A percentile compares a stretch with the other conserved stretches of the same genome.
Evolutionary conservation across 2,797 vertebrate genomes (phyloP).

Genomic region (Halcyon leucocephala): DNA sequence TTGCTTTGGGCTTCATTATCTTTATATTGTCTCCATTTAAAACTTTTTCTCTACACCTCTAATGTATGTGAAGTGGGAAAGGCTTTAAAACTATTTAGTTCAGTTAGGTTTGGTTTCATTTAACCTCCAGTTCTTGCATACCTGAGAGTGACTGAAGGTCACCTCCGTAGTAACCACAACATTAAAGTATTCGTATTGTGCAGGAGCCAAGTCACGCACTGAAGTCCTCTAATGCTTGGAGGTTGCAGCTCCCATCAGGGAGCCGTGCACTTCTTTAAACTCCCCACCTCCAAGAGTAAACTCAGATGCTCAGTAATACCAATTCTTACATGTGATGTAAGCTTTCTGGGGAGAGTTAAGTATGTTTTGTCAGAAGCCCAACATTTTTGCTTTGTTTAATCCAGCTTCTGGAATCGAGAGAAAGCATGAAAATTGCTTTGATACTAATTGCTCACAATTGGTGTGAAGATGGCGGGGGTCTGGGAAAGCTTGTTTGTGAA

Average conservation of each 20-base stretch:
- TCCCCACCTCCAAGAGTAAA: background rate
- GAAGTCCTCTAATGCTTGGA: background rate
- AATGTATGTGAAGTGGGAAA: background rate
- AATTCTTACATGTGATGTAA: background rate
- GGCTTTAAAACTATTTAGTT: background rate
- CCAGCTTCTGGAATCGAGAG: background rate
- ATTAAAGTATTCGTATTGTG: background rate
- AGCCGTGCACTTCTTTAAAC: background rate
- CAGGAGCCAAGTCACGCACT: slow-evolving; percentile 10
- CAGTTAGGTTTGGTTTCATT: background rate
- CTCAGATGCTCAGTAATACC: background rate
- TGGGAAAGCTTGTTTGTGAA: background rate
- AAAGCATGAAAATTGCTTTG: background rate
- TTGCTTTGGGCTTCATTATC: background rate
- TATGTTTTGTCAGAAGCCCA: background rate
- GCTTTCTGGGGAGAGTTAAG: background rate
- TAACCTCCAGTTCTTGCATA: background rate
- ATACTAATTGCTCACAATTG: background rate
- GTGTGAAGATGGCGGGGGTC: background rate
- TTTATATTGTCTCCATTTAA: background rate
- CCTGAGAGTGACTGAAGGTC: slow-evolving; percentile 32
- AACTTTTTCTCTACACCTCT: accelerated
- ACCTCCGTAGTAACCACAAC: background rate
- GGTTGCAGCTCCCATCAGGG: background rate
- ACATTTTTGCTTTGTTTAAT: background rate